Percentiles rank a stretch among this genome's conserved stretches.
These are phyloP conservation scores for Hestina assimilis DNA, from an alignment of 1,140 invertebrate genomes.

Conservation along the genomic window DNA sequence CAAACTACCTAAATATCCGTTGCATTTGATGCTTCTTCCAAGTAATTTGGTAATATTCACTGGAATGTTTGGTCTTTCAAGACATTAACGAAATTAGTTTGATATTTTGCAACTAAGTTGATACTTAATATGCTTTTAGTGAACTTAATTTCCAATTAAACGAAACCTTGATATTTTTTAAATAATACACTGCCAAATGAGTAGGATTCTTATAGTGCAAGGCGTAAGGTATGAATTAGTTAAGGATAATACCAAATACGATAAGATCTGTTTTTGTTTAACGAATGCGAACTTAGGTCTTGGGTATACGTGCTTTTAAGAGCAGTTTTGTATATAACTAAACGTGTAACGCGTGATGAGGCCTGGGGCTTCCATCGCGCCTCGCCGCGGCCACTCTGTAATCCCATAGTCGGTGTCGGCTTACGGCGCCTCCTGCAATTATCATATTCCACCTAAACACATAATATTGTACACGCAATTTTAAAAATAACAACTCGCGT, in stretches of 20 bases:
- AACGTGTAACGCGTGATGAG: conserved; percentile 44
- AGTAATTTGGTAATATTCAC: conserved; percentile 4
- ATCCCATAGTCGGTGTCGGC: conserved; percentile 70
- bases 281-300: conserved; percentile 1
- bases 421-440: conserved; percentile 76
- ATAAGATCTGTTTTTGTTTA: neutral
- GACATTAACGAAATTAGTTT: neutral
- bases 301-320: neutral
- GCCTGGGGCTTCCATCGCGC: conserved; percentile 18
- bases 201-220: neutral
- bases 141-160: conserved; percentile 5
- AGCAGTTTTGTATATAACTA: conserved; percentile 33
- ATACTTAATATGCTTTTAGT: conserved; percentile 10
- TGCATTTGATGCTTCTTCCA: conserved; percentile 1
- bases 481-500: conserved; percentile 73
- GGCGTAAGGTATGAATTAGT: neutral
- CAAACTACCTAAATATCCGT: neutral
- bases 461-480: conserved; percentile 76
- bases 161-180: conserved; percentile 2
- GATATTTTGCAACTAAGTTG: conserved; percentile 1
- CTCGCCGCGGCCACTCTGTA: conserved; percentile 53
- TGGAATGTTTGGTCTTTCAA: conserved; percentile 2
- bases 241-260: neutral
- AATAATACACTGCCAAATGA: neutral
- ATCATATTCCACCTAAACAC: conserved; percentile 78